Percentiles rank a stretch among this genome's conserved stretches.
Conservation (phyloP, 2,888 invertebrate species). For the Electrophaes corylata region DNA sequence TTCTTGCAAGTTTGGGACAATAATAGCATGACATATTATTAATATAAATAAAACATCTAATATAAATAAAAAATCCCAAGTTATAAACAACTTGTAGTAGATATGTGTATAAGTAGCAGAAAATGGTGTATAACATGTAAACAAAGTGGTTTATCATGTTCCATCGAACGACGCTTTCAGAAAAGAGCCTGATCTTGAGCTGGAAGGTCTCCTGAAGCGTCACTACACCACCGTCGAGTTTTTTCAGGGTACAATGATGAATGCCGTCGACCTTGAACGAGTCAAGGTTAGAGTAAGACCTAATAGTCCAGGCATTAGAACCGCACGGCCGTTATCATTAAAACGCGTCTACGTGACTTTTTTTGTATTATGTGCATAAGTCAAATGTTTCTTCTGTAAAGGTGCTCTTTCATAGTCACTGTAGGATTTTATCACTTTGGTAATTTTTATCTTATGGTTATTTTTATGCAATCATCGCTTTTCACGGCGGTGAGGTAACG, state of each 20-base stretch:
- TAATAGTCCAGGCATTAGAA: conserved; percentile 82
- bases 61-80: background rate
- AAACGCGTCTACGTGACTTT: conserved; percentile 76
- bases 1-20: background rate
- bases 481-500: conserved; percentile 69
- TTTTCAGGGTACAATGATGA: conserved; percentile 99
- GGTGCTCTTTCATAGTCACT: conserved; percentile 82
- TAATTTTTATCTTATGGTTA: conserved; percentile 79
- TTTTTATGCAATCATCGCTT: conserved; percentile 84
- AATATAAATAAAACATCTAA: background rate
- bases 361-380: conserved; percentile 79
- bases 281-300: conserved; percentile 94
- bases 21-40: too few species aligned
- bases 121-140: conserved; percentile 14
- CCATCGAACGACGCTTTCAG: conserved; percentile 88
- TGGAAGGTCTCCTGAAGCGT: conserved; percentile 99
- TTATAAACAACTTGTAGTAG: conserved; percentile 6
- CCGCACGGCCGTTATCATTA: conserved; percentile 83
- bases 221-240: conserved; percentile 99
- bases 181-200: conserved; percentile 99
- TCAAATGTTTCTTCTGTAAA: conserved; percentile 76
- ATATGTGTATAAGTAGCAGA: conserved; percentile 5
- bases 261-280: conserved; percentile 99
- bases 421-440: conserved; percentile 82
- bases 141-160: conserved; percentile 61